Base-by-base conservation (phyloP, 2,113 vertebrate genomes). In the Thalassarche chlororhynchos region DNA sequence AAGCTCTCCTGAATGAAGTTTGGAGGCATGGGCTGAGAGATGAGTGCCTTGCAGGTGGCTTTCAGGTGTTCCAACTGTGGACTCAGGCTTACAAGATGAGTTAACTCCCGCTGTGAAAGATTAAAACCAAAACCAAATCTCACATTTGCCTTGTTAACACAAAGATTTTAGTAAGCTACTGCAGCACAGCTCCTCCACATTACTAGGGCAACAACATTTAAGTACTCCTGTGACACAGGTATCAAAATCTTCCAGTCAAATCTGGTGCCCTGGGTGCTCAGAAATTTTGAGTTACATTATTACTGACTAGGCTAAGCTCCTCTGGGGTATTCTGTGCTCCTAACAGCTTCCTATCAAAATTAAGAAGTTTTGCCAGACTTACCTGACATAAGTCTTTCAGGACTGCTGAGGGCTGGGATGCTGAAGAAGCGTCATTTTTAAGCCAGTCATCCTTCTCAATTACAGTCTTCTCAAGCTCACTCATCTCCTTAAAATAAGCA, bases 321-420 rank as follows among this genome's bases (percentile, higher is more conserved):
- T 58, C 46, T 34, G 18, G 17, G 34, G 24, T 49, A 80, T 69
- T 81, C 51, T 79, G 34, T 31, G 40, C 23, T 91, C 61, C 64
- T 51, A 65, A 70, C 21, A 92, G 32, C 29, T 66, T 82, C 44
- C 19, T 46, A 60, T 12, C 29, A 74, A 87, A 42, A 31, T 65
- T 8, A 47, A 31, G n/a, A 46, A 8, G 29, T 42, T 83, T 36
- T 58, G 28, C 34, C 72, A 92, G 46, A 42, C 97, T 97, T 96
- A 99, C 99, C 99, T 99, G 98, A 96, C 98, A 99, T 36, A 98
- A 97, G 15, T 98, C 98, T 20, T 97, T 98, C 80, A 98, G 71
- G 40, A 81, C 77, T 36, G 85, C 92, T 46, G 99, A 96, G 10
- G 96, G 72, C 46, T 96, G 94, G 26, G 96, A 92, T 42, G 82